A percentile compares a stretch with the other conserved stretches of the same genome.
Conservation (phyloP, 2,888 invertebrate genomes). For the Escarpia spicata region DNA sequence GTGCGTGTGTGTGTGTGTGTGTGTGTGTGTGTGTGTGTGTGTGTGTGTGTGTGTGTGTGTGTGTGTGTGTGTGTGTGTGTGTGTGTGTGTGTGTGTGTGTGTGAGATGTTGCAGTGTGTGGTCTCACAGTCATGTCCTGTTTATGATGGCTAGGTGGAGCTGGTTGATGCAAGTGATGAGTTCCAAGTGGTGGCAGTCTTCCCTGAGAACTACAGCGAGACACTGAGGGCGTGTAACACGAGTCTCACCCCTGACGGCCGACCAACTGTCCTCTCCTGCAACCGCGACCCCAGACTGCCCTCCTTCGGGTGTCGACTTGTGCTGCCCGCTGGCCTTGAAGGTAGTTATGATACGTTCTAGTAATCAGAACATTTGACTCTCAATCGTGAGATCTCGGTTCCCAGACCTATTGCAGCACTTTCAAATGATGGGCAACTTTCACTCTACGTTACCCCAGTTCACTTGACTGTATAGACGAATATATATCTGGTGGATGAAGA, state of each 20-base stretch:
- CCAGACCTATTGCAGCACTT: neutral
- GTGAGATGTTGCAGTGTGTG: neutral
- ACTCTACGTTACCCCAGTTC: too few species aligned
- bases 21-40: too few species aligned
- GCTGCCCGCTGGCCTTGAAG: conserved; percentile 23
- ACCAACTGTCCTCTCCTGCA: conserved; percentile 21
- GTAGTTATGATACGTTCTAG: neutral
- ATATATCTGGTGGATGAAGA: too few species aligned
- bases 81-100: too few species aligned
- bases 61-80: too few species aligned
- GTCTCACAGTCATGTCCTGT: neutral
- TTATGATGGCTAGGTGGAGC: conserved; percentile 70
- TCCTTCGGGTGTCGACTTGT: conserved; percentile 48
- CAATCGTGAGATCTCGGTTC: too few species aligned
- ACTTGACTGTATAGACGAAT: too few species aligned
- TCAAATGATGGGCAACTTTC: neutral
- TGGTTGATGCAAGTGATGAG: conserved; percentile 72
- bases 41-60: too few species aligned
- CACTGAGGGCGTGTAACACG: neutral
- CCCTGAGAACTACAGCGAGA: neutral
- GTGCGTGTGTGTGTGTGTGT: too few species aligned
- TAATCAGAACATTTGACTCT: too few species aligned
- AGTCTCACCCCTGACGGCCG: neutral
- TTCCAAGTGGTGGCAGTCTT: conserved; percentile 74
- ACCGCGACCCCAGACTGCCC: conserved; percentile 50